Evolutionary conservation across 2,888 invertebrate genomes (phyloP).

Genomic region (Phalera bucephala): DNA sequence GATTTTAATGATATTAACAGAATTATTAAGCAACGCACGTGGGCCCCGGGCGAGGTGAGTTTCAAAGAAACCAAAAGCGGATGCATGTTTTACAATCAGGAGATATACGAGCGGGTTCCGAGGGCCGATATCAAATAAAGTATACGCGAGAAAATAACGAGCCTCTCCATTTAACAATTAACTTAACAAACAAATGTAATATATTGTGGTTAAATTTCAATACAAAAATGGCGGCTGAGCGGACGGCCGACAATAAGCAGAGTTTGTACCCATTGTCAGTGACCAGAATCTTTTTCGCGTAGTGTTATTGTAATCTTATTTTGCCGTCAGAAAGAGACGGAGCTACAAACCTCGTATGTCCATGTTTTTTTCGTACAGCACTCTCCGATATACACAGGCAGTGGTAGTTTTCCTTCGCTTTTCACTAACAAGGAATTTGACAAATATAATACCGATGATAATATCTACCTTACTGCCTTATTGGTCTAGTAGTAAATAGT

Average conservation of each 20-base stretch:
- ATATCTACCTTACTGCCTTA: too few species aligned
- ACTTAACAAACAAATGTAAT: constrained; percentile 83
- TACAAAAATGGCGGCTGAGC: constrained; percentile 64
- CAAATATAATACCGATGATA: too few species aligned
- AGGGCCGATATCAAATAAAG: constrained; percentile 67
- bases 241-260: constrained; percentile 44
- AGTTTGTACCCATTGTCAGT: neutral
- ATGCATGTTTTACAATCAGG: constrained; percentile 77
- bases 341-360: too few species aligned
- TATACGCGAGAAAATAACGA: constrained; percentile 74
- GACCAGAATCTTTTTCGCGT: too few species aligned
- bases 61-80: constrained; percentile 53
- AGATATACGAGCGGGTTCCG: constrained; percentile 54
- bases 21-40: constrained; percentile 32
- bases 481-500: too few species aligned
- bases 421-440: too few species aligned
- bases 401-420: too few species aligned
- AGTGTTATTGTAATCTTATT: too few species aligned
- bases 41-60: constrained; percentile 36
- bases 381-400: too few species aligned
- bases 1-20: constrained; percentile 47
- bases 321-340: too few species aligned
- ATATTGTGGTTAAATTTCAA: constrained; percentile 81
- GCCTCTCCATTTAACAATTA: constrained; percentile 79
- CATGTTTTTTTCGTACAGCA: too few species aligned